These are phyloP conservation scores for Cairina moschata DNA, from an alignment of 2,113 vertebrate genomes.

Conservation along the genomic window DNA sequence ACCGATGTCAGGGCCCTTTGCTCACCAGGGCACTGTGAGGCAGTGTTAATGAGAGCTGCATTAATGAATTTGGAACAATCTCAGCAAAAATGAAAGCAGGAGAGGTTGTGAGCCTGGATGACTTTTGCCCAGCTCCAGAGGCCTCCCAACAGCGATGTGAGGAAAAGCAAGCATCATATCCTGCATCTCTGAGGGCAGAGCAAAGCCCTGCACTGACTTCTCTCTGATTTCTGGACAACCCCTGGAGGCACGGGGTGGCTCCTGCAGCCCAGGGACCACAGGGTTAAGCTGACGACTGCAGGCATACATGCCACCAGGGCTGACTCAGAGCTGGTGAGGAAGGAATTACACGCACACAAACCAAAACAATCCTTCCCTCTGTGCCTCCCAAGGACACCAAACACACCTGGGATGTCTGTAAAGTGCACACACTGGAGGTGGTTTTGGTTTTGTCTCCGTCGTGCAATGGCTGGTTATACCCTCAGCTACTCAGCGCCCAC, in stretches of 20 bases:
- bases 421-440: background rate
- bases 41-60: background rate
- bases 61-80: background rate
- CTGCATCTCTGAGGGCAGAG: fast-evolving
- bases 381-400: background rate
- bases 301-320: background rate
- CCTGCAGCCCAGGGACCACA: fast-evolving
- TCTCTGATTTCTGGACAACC: background rate
- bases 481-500: fast-evolving
- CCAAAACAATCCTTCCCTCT: background rate
- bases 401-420: background rate
- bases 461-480: background rate
- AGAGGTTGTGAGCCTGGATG: background rate
- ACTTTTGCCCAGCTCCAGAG: background rate
- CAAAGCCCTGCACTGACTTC: background rate
- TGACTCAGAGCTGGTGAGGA: background rate
- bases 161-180: background rate
- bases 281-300: background rate
- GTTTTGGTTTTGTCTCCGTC: background rate
- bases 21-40: fast-evolving
- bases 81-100: background rate
- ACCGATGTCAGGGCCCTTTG: fast-evolving
- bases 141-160: fast-evolving
- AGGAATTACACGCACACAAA: background rate
- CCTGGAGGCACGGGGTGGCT: background rate